Evolutionary conservation across 2,797 vertebrate species (phyloP).

Genomic region (Dermochelys coriacea): DNA sequence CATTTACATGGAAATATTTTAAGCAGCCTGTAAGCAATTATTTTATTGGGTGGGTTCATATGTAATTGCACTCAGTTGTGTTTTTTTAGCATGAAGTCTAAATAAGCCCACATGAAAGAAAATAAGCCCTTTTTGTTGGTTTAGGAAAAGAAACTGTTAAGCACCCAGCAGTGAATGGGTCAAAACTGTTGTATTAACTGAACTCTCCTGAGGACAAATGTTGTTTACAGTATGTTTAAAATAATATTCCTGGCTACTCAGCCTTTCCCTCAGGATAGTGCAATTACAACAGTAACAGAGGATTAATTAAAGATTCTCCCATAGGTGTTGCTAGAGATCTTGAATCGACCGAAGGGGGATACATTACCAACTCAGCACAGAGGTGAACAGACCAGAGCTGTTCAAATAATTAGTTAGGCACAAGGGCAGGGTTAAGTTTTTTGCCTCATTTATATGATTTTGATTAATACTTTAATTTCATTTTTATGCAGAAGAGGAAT

Average conservation of each 20-base stretch:
- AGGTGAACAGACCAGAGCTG: conserved; percentile 81
- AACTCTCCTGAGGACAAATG: conserved; percentile 80
- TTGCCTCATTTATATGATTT: conserved; percentile 76
- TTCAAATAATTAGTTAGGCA: conserved; percentile 79
- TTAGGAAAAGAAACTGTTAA: conserved; percentile 52
- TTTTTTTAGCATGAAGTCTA: conserved; percentile 56
- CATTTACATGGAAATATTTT: conserved; percentile 32
- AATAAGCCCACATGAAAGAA: conserved; percentile 46
- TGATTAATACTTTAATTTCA: conserved; percentile 77
- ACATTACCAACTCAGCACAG: conserved; percentile 82
- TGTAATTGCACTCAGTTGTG: background rate
- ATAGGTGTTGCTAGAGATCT: conserved; percentile 85
- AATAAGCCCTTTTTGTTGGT: conserved; percentile 15
- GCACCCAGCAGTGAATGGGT: conserved; percentile 76
- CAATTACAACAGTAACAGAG: conserved; percentile 95
- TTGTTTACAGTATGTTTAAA: conserved; percentile 96
- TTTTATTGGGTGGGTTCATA: conserved; percentile 34
- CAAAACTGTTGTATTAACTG: conserved; percentile 67
- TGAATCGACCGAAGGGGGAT: conserved; percentile 85
- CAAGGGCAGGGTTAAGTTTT: conserved; percentile 72
- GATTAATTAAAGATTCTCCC: conserved; percentile 96
- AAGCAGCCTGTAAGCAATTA: conserved; percentile 55
- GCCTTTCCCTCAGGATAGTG: conserved; percentile 86
- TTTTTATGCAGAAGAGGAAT: conserved; percentile 37
- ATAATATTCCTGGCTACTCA: conserved; percentile 90